Evolutionary conservation across 2,113 vertebrate species (phyloP).

Genomic region (Anguilla rostrata): DNA sequence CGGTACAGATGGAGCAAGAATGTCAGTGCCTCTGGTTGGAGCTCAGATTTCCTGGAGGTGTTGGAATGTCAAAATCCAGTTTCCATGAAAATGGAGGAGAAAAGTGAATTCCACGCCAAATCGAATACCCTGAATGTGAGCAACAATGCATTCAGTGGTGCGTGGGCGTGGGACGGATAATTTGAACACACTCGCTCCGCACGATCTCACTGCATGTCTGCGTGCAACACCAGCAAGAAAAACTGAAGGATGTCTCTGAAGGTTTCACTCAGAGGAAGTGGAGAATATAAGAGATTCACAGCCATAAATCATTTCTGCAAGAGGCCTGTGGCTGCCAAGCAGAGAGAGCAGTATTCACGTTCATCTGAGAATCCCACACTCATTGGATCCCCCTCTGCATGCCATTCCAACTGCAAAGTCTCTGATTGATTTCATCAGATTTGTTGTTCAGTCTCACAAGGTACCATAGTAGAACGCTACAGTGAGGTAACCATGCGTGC

Average conservation of each 20-base stretch:
- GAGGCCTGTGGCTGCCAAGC: constrained; percentile 49
- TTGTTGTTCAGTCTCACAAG: not conserved
- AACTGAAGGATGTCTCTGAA: constrained; percentile 64
- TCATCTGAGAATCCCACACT: constrained; percentile 44
- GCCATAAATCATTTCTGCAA: constrained; percentile 76
- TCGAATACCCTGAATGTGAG: not conserved
- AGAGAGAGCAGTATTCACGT: constrained; percentile 46
- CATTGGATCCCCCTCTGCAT: constrained; percentile 33
- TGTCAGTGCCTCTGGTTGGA: constrained; percentile 78
- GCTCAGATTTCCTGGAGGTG: constrained; percentile 83
- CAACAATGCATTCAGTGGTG: not conserved
- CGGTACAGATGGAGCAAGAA: constrained; percentile 71
- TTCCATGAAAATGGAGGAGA: constrained; percentile 43
- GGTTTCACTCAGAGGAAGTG: constrained; percentile 74
- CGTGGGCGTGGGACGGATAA: not conserved
- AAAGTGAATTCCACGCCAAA: not conserved
- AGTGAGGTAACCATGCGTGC: not conserved
- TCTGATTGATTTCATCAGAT: constrained; percentile 8
- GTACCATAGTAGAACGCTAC: not conserved
- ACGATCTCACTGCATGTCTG: constrained; percentile 46
- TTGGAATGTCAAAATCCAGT: constrained; percentile 79
- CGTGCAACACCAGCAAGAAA: constrained; percentile 47
- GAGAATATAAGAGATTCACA: constrained; percentile 71
- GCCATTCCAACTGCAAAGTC: constrained; percentile 17
- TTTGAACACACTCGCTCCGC: not conserved